phyloP scores from a whole-genome alignment of 2,797 vertebrate genomes.

The Chloroceryle amazona region DNA sequence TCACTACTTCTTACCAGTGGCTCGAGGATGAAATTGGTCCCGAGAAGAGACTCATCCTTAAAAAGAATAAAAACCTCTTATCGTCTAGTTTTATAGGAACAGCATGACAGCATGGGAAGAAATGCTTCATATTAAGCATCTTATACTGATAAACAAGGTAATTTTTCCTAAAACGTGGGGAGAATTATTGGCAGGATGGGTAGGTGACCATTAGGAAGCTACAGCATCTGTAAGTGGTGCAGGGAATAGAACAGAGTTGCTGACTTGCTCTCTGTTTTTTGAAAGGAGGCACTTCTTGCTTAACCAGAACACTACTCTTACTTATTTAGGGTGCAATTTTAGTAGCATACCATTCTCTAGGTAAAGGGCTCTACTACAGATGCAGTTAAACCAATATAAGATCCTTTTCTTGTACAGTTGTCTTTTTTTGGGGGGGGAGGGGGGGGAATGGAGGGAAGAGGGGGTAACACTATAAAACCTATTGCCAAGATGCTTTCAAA shows the following conservation, averaged over 20 bases:
- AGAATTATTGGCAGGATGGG: neutral
- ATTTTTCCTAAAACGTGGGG: neutral
- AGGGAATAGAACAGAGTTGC: neutral
- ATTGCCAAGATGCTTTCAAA: neutral
- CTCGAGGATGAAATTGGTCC: neutral
- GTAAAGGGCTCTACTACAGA: neutral
- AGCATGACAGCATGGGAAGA: neutral
- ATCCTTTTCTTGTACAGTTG: neutral
- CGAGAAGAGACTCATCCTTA: neutral
- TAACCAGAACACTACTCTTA: neutral
- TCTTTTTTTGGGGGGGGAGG: neutral
- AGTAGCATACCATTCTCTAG: neutral
- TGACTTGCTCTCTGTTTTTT: neutral
- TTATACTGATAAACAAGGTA: neutral
- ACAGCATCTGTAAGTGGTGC: neutral
- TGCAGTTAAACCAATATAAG: neutral
- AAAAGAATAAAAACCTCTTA: neutral
- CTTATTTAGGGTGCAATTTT: neutral
- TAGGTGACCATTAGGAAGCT: neutral
- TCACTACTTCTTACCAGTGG: neutral
- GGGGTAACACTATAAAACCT: neutral
- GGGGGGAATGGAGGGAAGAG: no score
- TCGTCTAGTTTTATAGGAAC: neutral
- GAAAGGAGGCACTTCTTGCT: neutral
- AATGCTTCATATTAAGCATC: neutral